phyloP scores from a whole-genome alignment of 2,113 vertebrate species.

The Murina feae region DNA sequence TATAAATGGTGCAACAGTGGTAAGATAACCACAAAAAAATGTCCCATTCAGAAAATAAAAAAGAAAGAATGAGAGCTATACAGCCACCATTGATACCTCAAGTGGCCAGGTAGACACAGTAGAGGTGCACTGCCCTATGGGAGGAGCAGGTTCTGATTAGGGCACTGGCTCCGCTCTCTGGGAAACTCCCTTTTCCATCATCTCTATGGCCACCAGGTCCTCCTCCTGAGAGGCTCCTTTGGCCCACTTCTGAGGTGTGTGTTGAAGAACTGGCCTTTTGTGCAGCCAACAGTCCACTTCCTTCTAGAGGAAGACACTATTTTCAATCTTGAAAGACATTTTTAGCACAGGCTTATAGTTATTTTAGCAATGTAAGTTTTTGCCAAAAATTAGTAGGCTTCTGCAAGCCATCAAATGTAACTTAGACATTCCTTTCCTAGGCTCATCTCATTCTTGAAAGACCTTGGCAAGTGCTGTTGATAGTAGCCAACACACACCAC shows the following conservation, averaged over 20 bases:
- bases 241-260: too few relatives aligned
- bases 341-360: background rate
- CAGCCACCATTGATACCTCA: rapidly evolving
- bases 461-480: background rate
- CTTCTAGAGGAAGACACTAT: background rate
- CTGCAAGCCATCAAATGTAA: background rate
- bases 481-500: background rate
- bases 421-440: background rate
- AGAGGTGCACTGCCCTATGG: too few relatives aligned
- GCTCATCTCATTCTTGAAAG: background rate
- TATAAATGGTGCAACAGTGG: background rate
- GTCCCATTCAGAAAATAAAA: background rate
- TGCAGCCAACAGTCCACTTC: background rate
- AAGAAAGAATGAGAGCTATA: background rate
- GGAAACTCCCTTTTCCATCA: too few relatives aligned
- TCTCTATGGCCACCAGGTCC: background rate
- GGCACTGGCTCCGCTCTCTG: too few relatives aligned
- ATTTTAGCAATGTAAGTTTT: background rate
- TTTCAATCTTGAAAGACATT: background rate
- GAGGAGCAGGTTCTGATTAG: background rate
- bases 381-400: background rate
- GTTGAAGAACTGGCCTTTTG: background rate
- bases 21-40: background rate
- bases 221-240: background rate
- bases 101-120: background rate